Evolutionary conservation across 2,113 vertebrate species (phyloP), one percentile per base, ranked within the genome.

Genomic region (Lipophrys pholis): DNA sequence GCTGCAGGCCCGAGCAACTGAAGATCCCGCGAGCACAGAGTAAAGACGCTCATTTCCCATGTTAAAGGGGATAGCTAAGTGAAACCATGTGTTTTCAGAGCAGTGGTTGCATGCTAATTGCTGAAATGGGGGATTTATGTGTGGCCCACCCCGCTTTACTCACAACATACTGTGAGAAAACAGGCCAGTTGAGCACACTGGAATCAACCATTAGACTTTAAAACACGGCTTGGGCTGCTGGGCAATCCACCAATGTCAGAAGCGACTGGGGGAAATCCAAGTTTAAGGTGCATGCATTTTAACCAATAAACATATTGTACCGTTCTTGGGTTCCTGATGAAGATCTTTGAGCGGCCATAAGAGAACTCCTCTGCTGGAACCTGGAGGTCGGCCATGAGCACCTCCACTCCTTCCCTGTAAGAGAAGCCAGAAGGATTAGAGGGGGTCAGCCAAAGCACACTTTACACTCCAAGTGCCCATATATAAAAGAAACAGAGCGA

Each of bases 321-420:
- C 64, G 97, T 99, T 95, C 95, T 95, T 49, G 98, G 97, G 89
- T 99, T 99, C 89, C 97, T 95, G 92, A 99, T 99, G 91, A 99
- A 99, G 89, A 99, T 97, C 93, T 99, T 99, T 59, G 97, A 99
- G 93, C 96, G 95, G 6, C 98, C 97, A 15, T 96, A 97, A 0
- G 97, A 92, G 63, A 94, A 97, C 65, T 99, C 98, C 69, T 99
- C 98, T 61, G 89, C 50, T 16, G 95, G 92, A 78, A 98, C 94
- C 85, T 94, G 88, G 76, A 98, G 81, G 80, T 96, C 94, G 38
- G 88, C 92, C 91, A 99, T 95, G 58, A 99, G 89, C 51, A 97
- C 95, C 84, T 99, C 95, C 58, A 99, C 97, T 49, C 98, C 98
- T 81, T 93, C 91, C 91, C 98, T 99, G 71, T 16, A 73, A 51